Percentiles rank a stretch among this genome's conserved stretches.
phyloP scores from a whole-genome alignment of 2,113 vertebrate genomes.

The Planiliza haematocheilus region DNA sequence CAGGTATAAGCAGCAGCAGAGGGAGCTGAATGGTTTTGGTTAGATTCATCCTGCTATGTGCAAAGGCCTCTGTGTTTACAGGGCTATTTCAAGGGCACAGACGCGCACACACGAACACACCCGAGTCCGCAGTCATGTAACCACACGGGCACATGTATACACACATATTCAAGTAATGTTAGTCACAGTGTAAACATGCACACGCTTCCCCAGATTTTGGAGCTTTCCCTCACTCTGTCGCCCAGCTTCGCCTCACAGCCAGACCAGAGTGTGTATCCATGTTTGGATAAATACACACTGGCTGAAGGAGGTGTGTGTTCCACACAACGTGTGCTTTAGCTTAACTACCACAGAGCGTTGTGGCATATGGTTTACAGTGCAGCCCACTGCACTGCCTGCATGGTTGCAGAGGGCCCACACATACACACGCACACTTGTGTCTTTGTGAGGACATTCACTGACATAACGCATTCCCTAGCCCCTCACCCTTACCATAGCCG shows the following conservation, averaged over 20 bases:
- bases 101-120: constrained; percentile 35
- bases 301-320: constrained; percentile 49
- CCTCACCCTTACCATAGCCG: too few relatives aligned
- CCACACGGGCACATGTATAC: constrained; percentile 31
- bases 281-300: constrained; percentile 70
- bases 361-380: constrained; percentile 57
- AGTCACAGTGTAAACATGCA: constrained; percentile 13
- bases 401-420: constrained; percentile 28
- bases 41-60: constrained; percentile 21
- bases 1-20: neutral
- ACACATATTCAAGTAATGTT: constrained; percentile 30
- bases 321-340: constrained; percentile 50
- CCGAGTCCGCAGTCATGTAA: constrained; percentile 31
- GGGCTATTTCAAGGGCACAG: constrained; percentile 47
- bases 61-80: constrained; percentile 36
- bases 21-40: constrained; percentile 6
- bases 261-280: constrained; percentile 51
- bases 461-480: too few relatives aligned
- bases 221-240: constrained; percentile 40
- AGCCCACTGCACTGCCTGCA: constrained; percentile 21
- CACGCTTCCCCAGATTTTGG: constrained; percentile 59
- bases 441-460: too few relatives aligned
- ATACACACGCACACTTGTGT: too few relatives aligned
- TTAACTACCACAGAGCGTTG: constrained; percentile 53
- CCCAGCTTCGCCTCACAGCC: constrained; percentile 41